These are phyloP conservation scores for Drosophila rhopaloa DNA, from an alignment of 1,140 invertebrate species.

Conservation along the genomic window DNA sequence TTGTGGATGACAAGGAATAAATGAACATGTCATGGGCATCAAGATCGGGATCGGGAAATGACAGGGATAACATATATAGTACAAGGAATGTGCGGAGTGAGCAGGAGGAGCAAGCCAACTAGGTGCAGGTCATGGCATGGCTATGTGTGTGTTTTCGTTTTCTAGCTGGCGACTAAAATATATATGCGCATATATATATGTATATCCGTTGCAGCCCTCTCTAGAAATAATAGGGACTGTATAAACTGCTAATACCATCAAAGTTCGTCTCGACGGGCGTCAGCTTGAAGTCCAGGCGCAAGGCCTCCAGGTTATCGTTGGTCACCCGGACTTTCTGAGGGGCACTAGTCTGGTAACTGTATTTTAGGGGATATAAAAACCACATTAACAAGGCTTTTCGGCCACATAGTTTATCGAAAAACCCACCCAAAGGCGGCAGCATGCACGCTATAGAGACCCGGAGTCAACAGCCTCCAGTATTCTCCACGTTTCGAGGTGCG, in stretches of 20 bases:
- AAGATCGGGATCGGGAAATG: conserved; percentile 1
- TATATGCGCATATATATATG: conserved; percentile 22
- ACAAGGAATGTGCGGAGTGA: conserved; percentile 27
- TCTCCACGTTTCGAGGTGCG: conserved; percentile 91
- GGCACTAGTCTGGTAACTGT: conserved; percentile 72
- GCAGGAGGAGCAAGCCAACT: conserved; percentile 26
- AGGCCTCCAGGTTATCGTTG: conserved; percentile 71
- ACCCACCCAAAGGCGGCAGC: conserved; percentile 90
- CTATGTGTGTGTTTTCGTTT: conserved; percentile 1
- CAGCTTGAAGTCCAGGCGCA: conserved; percentile 81
- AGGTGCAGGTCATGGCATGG: conserved; percentile 37
- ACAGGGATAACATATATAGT: conserved; percentile 20
- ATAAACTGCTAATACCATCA: conserved; percentile 84
- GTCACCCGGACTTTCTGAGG: conserved; percentile 71
- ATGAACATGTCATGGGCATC: conserved; percentile 12
- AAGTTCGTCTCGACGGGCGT: conserved; percentile 71
- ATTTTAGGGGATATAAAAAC: neutral
- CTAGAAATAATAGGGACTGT: conserved; percentile 82
- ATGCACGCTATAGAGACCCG: conserved; percentile 91
- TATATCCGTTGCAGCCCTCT: conserved; percentile 17
- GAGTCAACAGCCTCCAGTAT: conserved; percentile 94
- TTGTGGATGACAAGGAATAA: neutral
- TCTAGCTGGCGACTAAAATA: conserved; percentile 21
- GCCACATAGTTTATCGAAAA: no score
- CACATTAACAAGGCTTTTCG: neutral